Conservation (phyloP, 2,113 vertebrate species). For the Electrona antarctica region DNA sequence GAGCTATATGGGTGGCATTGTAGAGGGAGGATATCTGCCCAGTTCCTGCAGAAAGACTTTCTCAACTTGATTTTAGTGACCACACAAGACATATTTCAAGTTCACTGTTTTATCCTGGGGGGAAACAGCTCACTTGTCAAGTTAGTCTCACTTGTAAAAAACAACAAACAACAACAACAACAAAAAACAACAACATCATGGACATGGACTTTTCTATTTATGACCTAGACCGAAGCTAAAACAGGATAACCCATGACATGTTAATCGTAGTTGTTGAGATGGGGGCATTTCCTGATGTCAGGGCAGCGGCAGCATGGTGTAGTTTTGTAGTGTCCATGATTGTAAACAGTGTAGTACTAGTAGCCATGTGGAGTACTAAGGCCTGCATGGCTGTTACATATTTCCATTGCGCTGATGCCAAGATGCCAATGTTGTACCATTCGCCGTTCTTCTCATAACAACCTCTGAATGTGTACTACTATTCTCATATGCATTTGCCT, state of each 20-base stretch:
- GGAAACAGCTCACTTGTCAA: no score
- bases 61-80: not conserved
- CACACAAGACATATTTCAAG: not conserved
- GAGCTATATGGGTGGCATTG: constrained; percentile 11
- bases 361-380: constrained; percentile 16
- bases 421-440: not conserved
- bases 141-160: not conserved
- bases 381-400: constrained; percentile 24
- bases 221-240: not conserved
- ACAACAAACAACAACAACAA: not conserved
- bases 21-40: constrained; percentile 1
- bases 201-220: not conserved
- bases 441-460: constrained; percentile 12
- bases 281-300: constrained; percentile 8
- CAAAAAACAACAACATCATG: constrained; percentile 6
- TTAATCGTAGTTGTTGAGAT: constrained; percentile 4
- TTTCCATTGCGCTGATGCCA: constrained; percentile 29
- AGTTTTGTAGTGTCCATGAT: constrained; percentile 20
- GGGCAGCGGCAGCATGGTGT: constrained; percentile 6
- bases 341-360: constrained; percentile 52
- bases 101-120: not conserved
- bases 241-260: not conserved
- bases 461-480: constrained; percentile 14
- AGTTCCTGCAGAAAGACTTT: constrained; percentile 1
- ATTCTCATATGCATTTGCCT: constrained; percentile 29